A percentile compares a stretch with the other conserved stretches of the same genome.
Evolutionary conservation across 1,140 invertebrate species (phyloP).

Genomic region (Hetaerina americana): DNA sequence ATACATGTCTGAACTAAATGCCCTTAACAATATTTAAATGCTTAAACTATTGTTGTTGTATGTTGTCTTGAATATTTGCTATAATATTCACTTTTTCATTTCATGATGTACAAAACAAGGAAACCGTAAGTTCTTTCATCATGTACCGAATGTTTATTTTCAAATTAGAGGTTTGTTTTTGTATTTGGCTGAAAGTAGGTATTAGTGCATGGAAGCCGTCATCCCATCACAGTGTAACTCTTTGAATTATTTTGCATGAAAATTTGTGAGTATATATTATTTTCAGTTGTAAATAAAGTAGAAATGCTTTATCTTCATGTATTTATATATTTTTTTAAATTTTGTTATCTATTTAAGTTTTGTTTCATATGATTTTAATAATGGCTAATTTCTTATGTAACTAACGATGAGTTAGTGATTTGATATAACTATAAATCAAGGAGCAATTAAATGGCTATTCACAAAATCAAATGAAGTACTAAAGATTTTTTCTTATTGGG

Average conservation of each 20-base stretch:
- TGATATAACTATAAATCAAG: too few species aligned
- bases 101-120: conserved; percentile 12
- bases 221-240: too few species aligned
- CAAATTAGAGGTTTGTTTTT: neutral
- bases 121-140: conserved; percentile 17
- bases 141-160: too few species aligned
- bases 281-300: neutral
- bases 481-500: too few species aligned
- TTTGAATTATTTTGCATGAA: neutral
- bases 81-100: conserved; percentile 5
- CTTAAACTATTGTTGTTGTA: neutral
- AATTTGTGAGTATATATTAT: neutral
- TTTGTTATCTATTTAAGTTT: neutral
- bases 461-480: too few species aligned
- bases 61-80: neutral
- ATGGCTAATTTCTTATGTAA: too few species aligned
- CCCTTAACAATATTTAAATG: too few species aligned
- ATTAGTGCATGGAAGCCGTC: too few species aligned
- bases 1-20: too few species aligned
- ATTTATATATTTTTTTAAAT: neutral
- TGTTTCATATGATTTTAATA: too few species aligned
- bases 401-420: too few species aligned
- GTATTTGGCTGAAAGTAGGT: neutral
- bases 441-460: too few species aligned
- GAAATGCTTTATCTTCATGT: neutral